Conservation (phyloP, 2,888 invertebrate species). For the Machimus rusticus region DNA sequence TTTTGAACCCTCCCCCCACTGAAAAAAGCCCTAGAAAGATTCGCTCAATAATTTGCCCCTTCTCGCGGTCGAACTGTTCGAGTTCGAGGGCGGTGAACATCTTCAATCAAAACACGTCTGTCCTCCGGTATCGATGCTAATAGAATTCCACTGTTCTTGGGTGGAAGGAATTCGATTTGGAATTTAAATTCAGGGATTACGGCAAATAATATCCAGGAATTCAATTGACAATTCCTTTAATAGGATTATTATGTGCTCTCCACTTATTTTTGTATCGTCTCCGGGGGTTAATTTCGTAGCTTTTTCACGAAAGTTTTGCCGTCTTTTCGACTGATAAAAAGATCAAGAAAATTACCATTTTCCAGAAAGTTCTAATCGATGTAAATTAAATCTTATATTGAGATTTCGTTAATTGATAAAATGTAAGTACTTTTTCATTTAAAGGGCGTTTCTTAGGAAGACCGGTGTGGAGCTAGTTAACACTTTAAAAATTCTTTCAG, state of each 20-base stretch:
- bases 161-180: conserved; percentile 1
- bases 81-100: background rate
- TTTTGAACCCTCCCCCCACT: background rate
- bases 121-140: background rate
- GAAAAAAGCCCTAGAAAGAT: background rate
- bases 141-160: conserved; percentile 6
- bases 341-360: background rate
- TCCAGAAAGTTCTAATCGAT: background rate
- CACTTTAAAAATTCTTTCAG: background rate
- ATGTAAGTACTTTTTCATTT: background rate
- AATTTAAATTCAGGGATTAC: conserved; percentile 16
- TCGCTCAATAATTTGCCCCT: background rate
- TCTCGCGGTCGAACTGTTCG: background rate
- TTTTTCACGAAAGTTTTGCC: background rate
- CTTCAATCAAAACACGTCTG: conserved; percentile 17
- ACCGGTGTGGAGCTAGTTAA: background rate
- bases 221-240: conserved; percentile 14
- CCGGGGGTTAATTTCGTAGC: background rate
- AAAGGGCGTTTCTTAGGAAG: background rate
- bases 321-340: background rate
- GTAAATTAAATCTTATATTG: background rate
- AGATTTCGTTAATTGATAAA: background rate
- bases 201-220: background rate
- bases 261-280: background rate
- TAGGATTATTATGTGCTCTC: conserved; percentile 10